Evolutionary conservation across 2,113 vertebrate species (phyloP).

Genomic region (Myrmecophaga tridactyla): DNA sequence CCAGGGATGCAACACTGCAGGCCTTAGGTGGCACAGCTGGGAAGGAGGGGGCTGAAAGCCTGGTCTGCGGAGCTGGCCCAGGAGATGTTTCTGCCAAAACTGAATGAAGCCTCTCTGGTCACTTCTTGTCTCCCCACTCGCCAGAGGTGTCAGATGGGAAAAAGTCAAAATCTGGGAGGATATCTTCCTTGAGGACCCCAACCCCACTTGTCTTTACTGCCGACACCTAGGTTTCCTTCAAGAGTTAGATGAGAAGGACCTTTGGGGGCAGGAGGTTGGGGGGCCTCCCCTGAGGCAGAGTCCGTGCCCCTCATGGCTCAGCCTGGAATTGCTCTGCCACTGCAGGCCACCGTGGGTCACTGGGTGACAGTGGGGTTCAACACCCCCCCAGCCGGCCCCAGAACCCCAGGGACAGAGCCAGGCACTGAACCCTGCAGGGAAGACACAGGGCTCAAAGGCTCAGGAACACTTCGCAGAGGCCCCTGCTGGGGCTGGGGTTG

Average conservation of each 20-base stretch:
- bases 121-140: neutral
- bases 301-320: slow-evolving; percentile 26
- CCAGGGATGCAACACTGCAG: neutral
- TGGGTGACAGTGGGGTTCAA: slow-evolving; percentile 74
- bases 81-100: neutral
- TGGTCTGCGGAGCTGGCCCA: neutral
- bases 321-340: slow-evolving; percentile 38
- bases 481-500: slow-evolving; percentile 66
- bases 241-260: neutral
- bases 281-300: slow-evolving; percentile 45
- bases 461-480: slow-evolving; percentile 66
- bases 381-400: slow-evolving; percentile 65
- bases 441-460: slow-evolving; percentile 82
- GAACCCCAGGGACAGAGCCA: slow-evolving; percentile 66
- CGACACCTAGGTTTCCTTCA: neutral
- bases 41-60: neutral
- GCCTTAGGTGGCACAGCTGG: neutral
- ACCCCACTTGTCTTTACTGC: neutral
- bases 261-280: neutral
- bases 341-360: slow-evolving; percentile 67
- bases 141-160: neutral
- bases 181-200: slow-evolving; percentile 37
- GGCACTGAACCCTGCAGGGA: slow-evolving; percentile 79
- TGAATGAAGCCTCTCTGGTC: neutral
- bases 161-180: slow-evolving; percentile 1